These are phyloP conservation scores for Telmatochromis sp. DNA, from an alignment of 2,113 vertebrate genomes.

Conservation along the genomic window DNA sequence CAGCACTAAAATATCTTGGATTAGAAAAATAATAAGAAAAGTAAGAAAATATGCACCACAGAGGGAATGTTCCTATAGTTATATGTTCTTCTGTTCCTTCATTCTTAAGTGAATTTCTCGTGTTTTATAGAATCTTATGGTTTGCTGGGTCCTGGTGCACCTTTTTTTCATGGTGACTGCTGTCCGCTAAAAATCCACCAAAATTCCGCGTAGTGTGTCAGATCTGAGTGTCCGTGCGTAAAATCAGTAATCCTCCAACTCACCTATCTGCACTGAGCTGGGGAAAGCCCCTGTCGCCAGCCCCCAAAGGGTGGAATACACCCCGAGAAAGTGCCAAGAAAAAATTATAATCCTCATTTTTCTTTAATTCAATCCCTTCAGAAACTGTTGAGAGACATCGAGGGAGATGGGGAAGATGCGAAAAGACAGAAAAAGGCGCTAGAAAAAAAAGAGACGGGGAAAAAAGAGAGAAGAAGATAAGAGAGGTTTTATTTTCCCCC, in stretches of 20 bases:
- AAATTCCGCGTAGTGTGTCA: conserved; percentile 2
- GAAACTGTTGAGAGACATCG: conserved; percentile 87
- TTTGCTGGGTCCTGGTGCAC: not conserved
- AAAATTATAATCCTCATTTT: conserved; percentile 98
- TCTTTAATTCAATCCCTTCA: conserved; percentile 69
- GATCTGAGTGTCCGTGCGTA: conserved; percentile 27
- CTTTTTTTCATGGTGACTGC: not conserved
- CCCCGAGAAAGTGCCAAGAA: conserved; percentile 92
- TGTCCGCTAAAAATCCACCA: not conserved
- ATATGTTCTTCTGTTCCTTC: not conserved
- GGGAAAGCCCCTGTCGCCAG: conserved; percentile 96
- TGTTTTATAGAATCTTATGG: not conserved
- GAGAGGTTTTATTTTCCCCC: conserved; percentile 17
- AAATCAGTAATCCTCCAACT: conserved; percentile 63
- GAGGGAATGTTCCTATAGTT: not conserved
- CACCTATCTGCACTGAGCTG: conserved; percentile 99
- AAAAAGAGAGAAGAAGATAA: conserved; percentile 15
- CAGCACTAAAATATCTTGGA: not conserved
- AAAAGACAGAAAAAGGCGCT: conserved; percentile 18
- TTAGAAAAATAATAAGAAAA: not conserved
- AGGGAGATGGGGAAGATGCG: conserved; percentile 73
- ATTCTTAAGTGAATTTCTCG: not conserved
- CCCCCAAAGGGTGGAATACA: conserved; percentile 93
- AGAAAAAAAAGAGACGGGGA: not conserved
- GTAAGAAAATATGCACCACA: not conserved